These are phyloP conservation scores for Bellardia pandia DNA, from an alignment of 2,888 invertebrate species.

Conservation along the genomic window DNA sequence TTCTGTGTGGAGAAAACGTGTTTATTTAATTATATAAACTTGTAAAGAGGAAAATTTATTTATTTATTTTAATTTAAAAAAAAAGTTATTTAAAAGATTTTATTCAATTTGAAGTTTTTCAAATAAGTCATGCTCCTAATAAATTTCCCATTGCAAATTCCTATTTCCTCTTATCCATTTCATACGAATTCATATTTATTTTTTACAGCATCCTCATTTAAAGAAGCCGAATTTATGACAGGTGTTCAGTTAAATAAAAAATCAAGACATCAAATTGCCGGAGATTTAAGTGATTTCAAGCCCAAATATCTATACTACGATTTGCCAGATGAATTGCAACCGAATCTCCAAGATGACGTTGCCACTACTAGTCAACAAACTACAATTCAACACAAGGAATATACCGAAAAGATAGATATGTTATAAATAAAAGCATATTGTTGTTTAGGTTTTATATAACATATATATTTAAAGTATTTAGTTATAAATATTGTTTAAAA, in stretches of 20 bases:
- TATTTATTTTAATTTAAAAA: too few relatives aligned
- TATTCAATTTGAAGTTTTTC: too few relatives aligned
- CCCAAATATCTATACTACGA: conserved; percentile 81
- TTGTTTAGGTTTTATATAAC: too few relatives aligned
- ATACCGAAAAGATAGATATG: not conserved
- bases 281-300: conserved; percentile 77
- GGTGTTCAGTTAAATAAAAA: conserved; percentile 78
- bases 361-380: conserved; percentile 23
- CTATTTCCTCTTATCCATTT: too few relatives aligned
- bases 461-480: too few relatives aligned
- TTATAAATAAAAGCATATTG: not conserved
- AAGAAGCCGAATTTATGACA: conserved; percentile 80
- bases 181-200: not conserved
- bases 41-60: too few relatives aligned
- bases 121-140: too few relatives aligned
- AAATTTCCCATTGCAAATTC: too few relatives aligned
- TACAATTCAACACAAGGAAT: not conserved
- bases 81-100: too few relatives aligned
- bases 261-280: conserved; percentile 76
- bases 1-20: too few relatives aligned
- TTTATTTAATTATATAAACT: too few relatives aligned
- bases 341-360: conserved; percentile 1
- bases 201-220: conserved; percentile 76
- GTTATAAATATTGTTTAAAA: too few relatives aligned
- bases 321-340: conserved; percentile 58